These are phyloP conservation scores for Caerostris extrusa DNA, from an alignment of 1,140 invertebrate species.

Conservation along the genomic window DNA sequence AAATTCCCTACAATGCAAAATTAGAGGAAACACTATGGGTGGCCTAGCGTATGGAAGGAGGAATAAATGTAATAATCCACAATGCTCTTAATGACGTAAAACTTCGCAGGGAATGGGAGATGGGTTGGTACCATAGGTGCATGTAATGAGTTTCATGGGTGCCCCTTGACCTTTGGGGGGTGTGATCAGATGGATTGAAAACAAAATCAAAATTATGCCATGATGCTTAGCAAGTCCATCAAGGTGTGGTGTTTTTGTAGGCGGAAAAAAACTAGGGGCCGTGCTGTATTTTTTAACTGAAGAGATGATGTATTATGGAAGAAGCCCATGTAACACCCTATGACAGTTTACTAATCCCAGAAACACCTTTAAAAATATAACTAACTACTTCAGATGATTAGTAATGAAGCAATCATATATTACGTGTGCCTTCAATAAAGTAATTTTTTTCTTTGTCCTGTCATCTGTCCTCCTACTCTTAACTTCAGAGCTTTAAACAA, in stretches of 20 bases:
- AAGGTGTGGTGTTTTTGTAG: not conserved
- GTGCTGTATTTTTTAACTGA: not conserved
- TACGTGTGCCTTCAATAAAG: not conserved
- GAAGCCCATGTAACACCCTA: not conserved
- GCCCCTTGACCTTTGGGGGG: conserved; percentile 1
- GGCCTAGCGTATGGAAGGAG: not conserved
- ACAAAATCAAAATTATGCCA: conserved; percentile 1
- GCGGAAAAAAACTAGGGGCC: not conserved
- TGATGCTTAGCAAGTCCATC: not conserved
- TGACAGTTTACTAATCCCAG: not conserved
- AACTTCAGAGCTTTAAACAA: not conserved
- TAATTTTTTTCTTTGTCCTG: not conserved
- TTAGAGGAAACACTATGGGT: not conserved
- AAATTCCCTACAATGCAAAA: no score
- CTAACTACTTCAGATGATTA: not conserved
- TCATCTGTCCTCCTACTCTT: not conserved
- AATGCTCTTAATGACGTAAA: not conserved
- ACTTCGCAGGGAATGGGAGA: not conserved
- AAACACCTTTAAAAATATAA: not conserved
- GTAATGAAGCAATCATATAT: not conserved
- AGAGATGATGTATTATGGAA: not conserved
- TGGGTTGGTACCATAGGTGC: not conserved
- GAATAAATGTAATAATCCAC: not conserved
- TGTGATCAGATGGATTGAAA: conserved; percentile 3
- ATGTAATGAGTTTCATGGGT: not conserved